These are phyloP conservation scores for Dermatemys mawii DNA, from an alignment of 2,113 vertebrate species.

Conservation along the genomic window DNA sequence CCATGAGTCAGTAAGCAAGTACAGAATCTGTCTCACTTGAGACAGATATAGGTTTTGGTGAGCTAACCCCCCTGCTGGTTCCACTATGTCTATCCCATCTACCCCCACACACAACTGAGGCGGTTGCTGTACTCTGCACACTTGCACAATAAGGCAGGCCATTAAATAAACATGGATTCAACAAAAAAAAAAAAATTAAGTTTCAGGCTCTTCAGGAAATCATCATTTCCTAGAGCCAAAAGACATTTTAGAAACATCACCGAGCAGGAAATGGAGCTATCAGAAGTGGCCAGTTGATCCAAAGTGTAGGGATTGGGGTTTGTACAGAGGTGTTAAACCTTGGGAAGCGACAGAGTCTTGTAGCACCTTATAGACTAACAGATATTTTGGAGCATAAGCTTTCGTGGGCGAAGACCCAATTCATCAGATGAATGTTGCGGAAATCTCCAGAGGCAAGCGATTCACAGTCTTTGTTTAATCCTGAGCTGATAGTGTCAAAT, in stretches of 20 bases:
- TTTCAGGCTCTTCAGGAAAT: slow-evolving; percentile 71
- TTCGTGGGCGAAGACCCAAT: no score
- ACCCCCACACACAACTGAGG: background rate
- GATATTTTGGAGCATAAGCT: no score
- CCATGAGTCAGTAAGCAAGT: background rate
- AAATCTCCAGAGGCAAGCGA: no score
- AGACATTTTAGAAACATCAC: slow-evolving; percentile 63
- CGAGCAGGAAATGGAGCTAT: slow-evolving; percentile 71
- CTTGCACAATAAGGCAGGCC: slow-evolving; percentile 26
- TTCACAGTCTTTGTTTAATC: no score
- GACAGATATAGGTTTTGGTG: no score
- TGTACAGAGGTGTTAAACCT: slow-evolving; percentile 65
- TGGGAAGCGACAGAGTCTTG: no score
- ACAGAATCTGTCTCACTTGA: slow-evolving; percentile 13
- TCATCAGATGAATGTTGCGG: no score
- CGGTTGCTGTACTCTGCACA: slow-evolving; percentile 22
- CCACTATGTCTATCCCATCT: no score
- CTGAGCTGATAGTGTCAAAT: no score
- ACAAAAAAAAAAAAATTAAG: slow-evolving; percentile 58
- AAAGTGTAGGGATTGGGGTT: slow-evolving; percentile 58
- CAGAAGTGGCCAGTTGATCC: slow-evolving; percentile 66
- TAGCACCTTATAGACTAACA: no score
- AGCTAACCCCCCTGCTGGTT: no score
- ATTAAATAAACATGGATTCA: slow-evolving; percentile 37
- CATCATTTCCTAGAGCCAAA: slow-evolving; percentile 67